Evolutionary conservation across 2,797 vertebrate species (phyloP), one percentile per base, ranked within the genome.

Genomic region (Hydrolagus colliei): DNA sequence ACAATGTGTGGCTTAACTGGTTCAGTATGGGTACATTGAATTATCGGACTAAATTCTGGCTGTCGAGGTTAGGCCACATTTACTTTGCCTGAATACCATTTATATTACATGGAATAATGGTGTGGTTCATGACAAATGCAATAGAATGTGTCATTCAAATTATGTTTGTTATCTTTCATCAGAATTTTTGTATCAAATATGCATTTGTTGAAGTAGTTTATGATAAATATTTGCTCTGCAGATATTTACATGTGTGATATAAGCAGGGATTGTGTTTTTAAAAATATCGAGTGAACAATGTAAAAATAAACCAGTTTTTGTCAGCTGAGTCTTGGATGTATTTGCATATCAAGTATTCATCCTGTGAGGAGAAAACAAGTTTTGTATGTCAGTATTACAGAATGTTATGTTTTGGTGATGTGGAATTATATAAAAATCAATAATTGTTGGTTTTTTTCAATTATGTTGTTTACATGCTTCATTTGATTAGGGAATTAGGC

Each of bases 391-490:
- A 67, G 27, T 68, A 82, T 82, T 84, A 67, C n/a, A 68, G 71
- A 84, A 65, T 65, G 22, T 12, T 5, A 68, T 6, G 41, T 35
- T 27, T 82, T 68, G 32, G 20, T 71, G 41, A 11, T 84, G 79
- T 18, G 52, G 35, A 84, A 68, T 84, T 67, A 71, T 52, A 52
- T 71, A 35, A 71, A 84, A 71, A 68, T 84, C 79, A 84, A 41
- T 84, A 84, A 84, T 84, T 84, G 18, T 77, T 77, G 59, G 74
- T 14, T 76, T 71, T 84, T 84, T 84, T 84, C 52, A 84, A 84
- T 84, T 84, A 84, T 84, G 79, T 84, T 84, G 65, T 84, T 84
- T 84, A 84, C 79, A 84, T 84, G 79, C 79, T 84, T 84, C 79
- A 84, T 84, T 84, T 84, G n/a, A 68, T 41, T 84, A 84, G 79